Percentiles rank a stretch among this genome's conserved stretches.
Evolutionary conservation across 2,797 vertebrate species (phyloP).

Genomic region (Xenops minutus): DNA sequence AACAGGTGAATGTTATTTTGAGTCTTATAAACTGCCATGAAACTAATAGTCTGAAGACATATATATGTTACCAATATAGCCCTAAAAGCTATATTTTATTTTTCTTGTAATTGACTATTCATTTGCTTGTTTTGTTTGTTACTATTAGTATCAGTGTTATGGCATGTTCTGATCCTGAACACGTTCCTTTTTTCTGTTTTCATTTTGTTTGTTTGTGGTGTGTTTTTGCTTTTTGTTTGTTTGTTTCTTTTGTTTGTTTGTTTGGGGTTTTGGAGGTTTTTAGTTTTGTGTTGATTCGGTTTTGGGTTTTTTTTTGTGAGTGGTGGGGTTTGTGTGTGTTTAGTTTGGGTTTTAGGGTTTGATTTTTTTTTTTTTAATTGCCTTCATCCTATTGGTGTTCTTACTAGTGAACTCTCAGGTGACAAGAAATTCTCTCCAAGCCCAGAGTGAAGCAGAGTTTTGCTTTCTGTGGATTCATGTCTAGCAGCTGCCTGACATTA

Average conservation of each 20-base stretch:
- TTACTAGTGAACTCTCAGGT: not conserved
- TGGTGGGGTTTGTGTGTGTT: no score
- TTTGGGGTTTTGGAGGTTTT: no score
- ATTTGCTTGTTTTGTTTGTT: fast-evolving
- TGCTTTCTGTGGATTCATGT: not conserved
- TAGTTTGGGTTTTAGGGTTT: no score
- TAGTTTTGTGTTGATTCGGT: no score
- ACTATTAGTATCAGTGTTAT: fast-evolving
- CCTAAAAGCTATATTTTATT: not conserved
- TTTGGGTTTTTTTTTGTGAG: no score
- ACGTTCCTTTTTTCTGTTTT: not conserved
- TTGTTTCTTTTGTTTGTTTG: no score
- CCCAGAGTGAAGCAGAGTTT: not conserved
- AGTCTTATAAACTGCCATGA: not conserved
- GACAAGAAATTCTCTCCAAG: not conserved
- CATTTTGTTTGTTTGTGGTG: no score
- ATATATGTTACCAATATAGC: not conserved
- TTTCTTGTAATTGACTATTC: not conserved
- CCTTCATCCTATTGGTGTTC: not conserved
- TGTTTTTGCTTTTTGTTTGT: no score
- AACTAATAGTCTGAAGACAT: not conserved
- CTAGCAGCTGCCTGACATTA: not conserved
- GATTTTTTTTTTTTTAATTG: not conserved
- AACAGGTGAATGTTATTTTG: not conserved
- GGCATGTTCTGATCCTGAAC: not conserved